Conservation (phyloP, 64 coral and sea anemone species). For the Stichodactyla helianthus region DNA sequence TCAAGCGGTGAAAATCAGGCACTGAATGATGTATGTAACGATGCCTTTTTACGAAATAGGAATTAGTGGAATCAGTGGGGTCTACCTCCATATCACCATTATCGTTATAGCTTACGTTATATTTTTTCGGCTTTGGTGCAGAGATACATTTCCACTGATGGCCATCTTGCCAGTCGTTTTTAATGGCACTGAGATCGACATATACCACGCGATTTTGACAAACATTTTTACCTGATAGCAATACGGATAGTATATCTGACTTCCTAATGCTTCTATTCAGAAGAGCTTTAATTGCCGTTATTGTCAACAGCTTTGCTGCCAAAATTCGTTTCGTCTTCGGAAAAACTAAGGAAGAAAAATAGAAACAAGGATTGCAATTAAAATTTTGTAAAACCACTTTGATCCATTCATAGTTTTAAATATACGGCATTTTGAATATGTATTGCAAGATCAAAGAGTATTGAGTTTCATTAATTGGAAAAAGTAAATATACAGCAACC, state of each 20-base stretch:
- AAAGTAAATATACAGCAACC: too few species aligned
- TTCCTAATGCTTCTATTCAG: background rate
- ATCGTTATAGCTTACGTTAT: background rate
- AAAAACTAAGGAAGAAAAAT: background rate
- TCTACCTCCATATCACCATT: background rate
- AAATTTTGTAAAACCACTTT: background rate
- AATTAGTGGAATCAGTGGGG: background rate
- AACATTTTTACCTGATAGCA: background rate
- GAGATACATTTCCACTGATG: constrained; percentile 24
- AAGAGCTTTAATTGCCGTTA: background rate
- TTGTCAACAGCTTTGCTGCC: background rate
- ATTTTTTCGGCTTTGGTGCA: background rate
- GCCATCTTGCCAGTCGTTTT: constrained; percentile 37
- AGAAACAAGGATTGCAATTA: background rate
- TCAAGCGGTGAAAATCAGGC: constrained; percentile 15
- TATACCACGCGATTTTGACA: background rate
- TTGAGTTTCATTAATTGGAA: too few species aligned
- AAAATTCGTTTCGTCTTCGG: background rate
- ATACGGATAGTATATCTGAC: background rate
- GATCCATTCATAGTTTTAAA: background rate
- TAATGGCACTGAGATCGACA: constrained; percentile 19
- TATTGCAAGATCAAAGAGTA: background rate
- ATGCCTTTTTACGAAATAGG: constrained; percentile 9
- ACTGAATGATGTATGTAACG: constrained; percentile 25
- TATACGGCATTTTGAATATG: background rate